A percentile compares a stretch with the other conserved stretches of the same genome.
These are phyloP conservation scores for Speoplatyrhinus poulsoni DNA, from an alignment of 2,113 vertebrate genomes.

Conservation along the genomic window DNA sequence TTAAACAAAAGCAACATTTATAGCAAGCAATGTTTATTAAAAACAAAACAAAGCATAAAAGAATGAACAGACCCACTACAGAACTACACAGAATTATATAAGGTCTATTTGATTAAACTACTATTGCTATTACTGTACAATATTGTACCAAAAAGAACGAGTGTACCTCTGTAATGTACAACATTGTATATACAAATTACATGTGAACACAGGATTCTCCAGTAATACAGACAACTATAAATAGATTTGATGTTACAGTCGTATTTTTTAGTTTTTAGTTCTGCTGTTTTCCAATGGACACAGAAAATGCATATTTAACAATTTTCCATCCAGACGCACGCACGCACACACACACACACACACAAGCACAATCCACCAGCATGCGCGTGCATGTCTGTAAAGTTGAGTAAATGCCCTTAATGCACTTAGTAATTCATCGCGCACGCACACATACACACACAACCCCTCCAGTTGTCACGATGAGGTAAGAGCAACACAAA, in stretches of 20 bases:
- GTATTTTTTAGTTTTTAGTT: slow-evolving; percentile 68
- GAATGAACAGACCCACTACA: slow-evolving; percentile 72
- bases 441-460: slow-evolving; percentile 25
- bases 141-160: slow-evolving; percentile 85
- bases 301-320: slow-evolving; percentile 78
- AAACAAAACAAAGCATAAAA: slow-evolving; percentile 56
- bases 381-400: slow-evolving; percentile 29
- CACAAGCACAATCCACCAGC: slow-evolving; percentile 62
- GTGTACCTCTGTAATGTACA: slow-evolving; percentile 94
- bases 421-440: background rate
- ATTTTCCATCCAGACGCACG: slow-evolving; percentile 67
- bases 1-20: slow-evolving; percentile 43
- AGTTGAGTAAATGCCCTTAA: slow-evolving; percentile 35
- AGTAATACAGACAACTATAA: slow-evolving; percentile 85
- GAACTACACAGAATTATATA: slow-evolving; percentile 83
- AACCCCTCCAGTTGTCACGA: slow-evolving; percentile 73
- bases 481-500: slow-evolving; percentile 76
- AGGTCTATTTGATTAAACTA: slow-evolving; percentile 81
- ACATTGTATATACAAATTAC: slow-evolving; percentile 92
- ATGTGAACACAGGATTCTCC: slow-evolving; percentile 86
- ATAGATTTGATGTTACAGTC: slow-evolving; percentile 80
- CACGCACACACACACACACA: slow-evolving; percentile 74
- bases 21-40: slow-evolving; percentile 84
- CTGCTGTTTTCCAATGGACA: slow-evolving; percentile 71
- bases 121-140: slow-evolving; percentile 91